Base-by-base conservation (phyloP, 2,797 vertebrate species). In the Spheniscus humboldti region DNA sequence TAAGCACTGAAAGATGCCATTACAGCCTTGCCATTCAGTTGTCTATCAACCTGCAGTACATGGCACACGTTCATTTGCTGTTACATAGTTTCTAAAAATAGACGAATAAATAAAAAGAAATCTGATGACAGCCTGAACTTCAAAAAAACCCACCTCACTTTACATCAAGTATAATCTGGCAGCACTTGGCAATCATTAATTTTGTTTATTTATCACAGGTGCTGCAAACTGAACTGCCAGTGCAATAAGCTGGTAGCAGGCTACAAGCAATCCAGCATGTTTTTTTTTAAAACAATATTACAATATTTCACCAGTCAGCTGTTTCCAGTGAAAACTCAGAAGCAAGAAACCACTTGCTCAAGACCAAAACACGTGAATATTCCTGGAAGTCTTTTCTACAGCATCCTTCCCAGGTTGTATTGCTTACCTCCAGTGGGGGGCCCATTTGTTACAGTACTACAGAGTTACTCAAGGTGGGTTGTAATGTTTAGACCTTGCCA, bases 141-240 rank as follows among this genome's bases (percentile, higher is more conserved):
- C 71, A 96, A 77, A 84, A 86, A 78, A 74, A 6, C 7, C 30
- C 1, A 0, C n/a, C 66, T 86, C 33, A 35, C 63, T 90, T 90
- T 47, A 88, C 11, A 5, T 88, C 67, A 87, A 39, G 41, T 35
- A 48, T 18, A 75, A 67, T 64, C 84, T 75, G 71, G 80, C 63
- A 89, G 86, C 56, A 57, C 74, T 83, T 80, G 86, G 94, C 48
- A 74, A 89, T 71, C 86, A 41, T 82, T 85, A 56, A 67, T 91
- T 96, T 67, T 72, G 60, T 76, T 90, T 77, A 76, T 92, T 86
- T 93, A 74, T 79, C 82, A 95, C 59, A 81, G 73, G 92, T 76
- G 79, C 77, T 86, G 63, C 83, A 88, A 92, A 56, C 31, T 37
- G 82, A 92, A 62, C 73, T 90, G 76, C 63, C 80, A 62, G 50